Conservation (phyloP, 1,140 invertebrate species). For the Lucilia sericata region DNA sequence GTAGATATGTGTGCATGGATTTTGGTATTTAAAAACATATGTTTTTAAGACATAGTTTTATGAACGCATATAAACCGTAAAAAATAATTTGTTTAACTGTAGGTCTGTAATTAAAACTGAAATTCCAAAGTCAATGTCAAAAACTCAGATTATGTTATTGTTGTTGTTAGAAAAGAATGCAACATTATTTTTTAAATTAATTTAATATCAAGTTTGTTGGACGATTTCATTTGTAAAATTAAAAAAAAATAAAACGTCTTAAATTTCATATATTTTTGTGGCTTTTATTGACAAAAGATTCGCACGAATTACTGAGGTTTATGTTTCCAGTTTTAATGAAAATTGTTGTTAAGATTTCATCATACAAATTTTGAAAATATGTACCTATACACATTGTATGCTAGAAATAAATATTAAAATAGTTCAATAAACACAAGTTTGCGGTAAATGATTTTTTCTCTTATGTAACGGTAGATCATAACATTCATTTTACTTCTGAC, state of each 20-base stretch:
- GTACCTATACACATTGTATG: too few species aligned
- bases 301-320: conserved; percentile 1
- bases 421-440: too few species aligned
- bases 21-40: too few species aligned
- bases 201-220: background rate
- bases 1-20: too few species aligned
- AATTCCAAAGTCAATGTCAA: background rate
- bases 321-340: background rate
- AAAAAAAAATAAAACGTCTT: background rate
- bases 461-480: too few species aligned
- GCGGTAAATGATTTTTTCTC: too few species aligned
- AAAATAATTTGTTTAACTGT: too few species aligned
- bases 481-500: too few species aligned
- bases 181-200: background rate
- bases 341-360: background rate
- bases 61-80: too few species aligned
- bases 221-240: background rate
- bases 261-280: background rate
- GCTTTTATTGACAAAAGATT: background rate
- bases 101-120: background rate
- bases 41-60: too few species aligned
- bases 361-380: background rate
- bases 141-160: background rate
- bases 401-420: too few species aligned
- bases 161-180: background rate